A percentile compares a stretch with the other conserved stretches of the same genome.
Evolutionary conservation across 2,888 invertebrate species (phyloP).

Genomic region (Cheiracanthium punctorium): DNA sequence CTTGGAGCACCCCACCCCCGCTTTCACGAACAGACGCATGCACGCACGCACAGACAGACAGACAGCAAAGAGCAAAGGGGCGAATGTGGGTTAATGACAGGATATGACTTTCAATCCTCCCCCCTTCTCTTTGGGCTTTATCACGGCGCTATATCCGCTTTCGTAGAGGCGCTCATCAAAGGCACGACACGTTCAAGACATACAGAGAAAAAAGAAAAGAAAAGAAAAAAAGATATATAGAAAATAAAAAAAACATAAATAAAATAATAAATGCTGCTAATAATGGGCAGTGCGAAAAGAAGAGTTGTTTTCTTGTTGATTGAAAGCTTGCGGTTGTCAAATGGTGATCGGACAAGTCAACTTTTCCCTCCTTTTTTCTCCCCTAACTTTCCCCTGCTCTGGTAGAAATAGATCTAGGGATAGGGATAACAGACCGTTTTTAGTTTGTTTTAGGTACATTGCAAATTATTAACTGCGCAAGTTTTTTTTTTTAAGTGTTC

Average conservation of each 20-base stretch:
- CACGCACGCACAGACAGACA: background rate
- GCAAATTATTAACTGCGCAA: too few species aligned
- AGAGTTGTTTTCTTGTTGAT: constrained; percentile 10
- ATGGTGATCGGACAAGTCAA: background rate
- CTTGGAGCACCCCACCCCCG: constrained; percentile 56
- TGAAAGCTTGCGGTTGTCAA: constrained; percentile 1
- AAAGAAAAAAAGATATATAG: too few species aligned
- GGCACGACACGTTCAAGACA: constrained; percentile 46
- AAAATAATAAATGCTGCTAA: background rate
- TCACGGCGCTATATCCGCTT: constrained; percentile 60
- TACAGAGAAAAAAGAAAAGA: constrained; percentile 32
- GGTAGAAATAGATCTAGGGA: too few species aligned
- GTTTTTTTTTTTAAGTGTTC: too few species aligned
- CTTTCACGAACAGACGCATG: constrained; percentile 23
- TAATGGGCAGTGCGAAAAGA: constrained; percentile 4
- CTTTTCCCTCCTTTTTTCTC: background rate
- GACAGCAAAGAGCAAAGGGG: constrained; percentile 49
- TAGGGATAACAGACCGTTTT: too few species aligned
- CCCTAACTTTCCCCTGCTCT: too few species aligned
- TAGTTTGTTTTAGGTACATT: too few species aligned
- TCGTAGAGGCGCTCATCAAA: constrained; percentile 49
- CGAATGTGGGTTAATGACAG: constrained; percentile 70
- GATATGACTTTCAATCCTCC: constrained; percentile 65
- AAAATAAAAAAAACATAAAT: background rate
- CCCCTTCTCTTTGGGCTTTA: constrained; percentile 8